Evolutionary conservation across 1,140 invertebrate genomes (phyloP).

Genomic region (Scaptomyza hsui): DNA sequence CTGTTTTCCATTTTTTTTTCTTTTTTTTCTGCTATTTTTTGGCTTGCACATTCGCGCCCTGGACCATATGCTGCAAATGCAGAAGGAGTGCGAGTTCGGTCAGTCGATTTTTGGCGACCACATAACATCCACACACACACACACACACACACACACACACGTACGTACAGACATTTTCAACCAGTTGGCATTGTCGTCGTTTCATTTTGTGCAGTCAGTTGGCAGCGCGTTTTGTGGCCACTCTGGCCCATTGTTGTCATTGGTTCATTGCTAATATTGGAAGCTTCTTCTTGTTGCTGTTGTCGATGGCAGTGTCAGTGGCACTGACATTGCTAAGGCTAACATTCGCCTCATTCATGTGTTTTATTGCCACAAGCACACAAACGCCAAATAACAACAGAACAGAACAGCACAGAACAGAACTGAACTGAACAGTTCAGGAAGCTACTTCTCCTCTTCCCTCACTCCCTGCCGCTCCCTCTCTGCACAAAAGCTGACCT

Average conservation of each 20-base stretch:
- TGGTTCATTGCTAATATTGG: conserved; percentile 79
- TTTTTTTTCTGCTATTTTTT: conserved; percentile 33
- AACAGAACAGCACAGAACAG: too few relatives aligned
- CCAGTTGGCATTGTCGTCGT: conserved; percentile 26
- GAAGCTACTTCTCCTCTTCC: conserved; percentile 47
- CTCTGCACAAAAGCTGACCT: conserved; percentile 20
- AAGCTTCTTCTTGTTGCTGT: conserved; percentile 42
- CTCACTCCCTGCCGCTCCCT: too few relatives aligned
- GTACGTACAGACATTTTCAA: not conserved
- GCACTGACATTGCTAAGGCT: conserved; percentile 49
- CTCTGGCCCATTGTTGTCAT: conserved; percentile 73
- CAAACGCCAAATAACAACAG: conserved; percentile 39
- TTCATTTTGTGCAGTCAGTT: conserved; percentile 42
- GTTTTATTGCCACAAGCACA: conserved; percentile 68
- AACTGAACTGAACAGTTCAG: conserved; percentile 39
- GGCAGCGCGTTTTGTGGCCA: conserved; percentile 48
- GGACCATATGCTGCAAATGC: conserved; percentile 43
- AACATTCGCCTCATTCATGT: conserved; percentile 71
- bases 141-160: conserved; percentile 22
- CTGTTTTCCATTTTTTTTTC: conserved; percentile 29
- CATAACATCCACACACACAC: conserved; percentile 37
- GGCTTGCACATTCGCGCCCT: conserved; percentile 23
- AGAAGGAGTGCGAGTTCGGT: conserved; percentile 36
- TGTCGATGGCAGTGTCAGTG: conserved; percentile 59
- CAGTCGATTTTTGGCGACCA: conserved; percentile 63